Percentiles rank a stretch among this genome's conserved stretches.
Evolutionary conservation across 1,140 invertebrate genomes (phyloP).

Genomic region (Vanessa tameamea): DNA sequence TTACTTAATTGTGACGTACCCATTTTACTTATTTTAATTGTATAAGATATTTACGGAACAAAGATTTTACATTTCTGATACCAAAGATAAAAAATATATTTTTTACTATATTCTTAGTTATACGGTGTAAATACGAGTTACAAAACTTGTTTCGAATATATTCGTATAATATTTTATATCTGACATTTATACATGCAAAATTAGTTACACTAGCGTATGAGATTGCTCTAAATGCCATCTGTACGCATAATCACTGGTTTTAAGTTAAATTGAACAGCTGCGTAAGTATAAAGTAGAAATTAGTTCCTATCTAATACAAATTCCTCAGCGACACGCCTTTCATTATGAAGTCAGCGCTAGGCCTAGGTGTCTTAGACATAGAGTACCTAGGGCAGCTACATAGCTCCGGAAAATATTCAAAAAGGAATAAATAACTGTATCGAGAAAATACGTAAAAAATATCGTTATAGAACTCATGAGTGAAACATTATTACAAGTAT

Average conservation of each 20-base stretch:
- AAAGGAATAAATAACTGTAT: too few relatives aligned
- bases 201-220: constrained; percentile 17
- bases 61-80: too few relatives aligned
- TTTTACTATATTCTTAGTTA: too few relatives aligned
- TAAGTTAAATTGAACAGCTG: constrained; percentile 42
- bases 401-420: neutral
- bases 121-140: too few relatives aligned
- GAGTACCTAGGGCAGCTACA: constrained; percentile 30
- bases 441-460: too few relatives aligned
- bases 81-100: too few relatives aligned
- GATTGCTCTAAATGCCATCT: constrained; percentile 41
- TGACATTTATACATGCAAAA: constrained; percentile 17
- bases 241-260: constrained; percentile 45
- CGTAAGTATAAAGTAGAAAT: constrained; percentile 49
- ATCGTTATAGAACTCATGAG: too few relatives aligned
- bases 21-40: too few relatives aligned
- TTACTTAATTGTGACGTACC: too few relatives aligned
- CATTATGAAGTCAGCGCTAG: constrained; percentile 70
- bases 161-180: neutral
- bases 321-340: constrained; percentile 71
- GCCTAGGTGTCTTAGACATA: constrained; percentile 46
- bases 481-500: too few relatives aligned
- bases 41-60: too few relatives aligned
- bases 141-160: neutral
- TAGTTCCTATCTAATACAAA: constrained; percentile 56